phyloP scores from a whole-genome alignment of 2,888 invertebrate species.

The Mythimna impura region DNA sequence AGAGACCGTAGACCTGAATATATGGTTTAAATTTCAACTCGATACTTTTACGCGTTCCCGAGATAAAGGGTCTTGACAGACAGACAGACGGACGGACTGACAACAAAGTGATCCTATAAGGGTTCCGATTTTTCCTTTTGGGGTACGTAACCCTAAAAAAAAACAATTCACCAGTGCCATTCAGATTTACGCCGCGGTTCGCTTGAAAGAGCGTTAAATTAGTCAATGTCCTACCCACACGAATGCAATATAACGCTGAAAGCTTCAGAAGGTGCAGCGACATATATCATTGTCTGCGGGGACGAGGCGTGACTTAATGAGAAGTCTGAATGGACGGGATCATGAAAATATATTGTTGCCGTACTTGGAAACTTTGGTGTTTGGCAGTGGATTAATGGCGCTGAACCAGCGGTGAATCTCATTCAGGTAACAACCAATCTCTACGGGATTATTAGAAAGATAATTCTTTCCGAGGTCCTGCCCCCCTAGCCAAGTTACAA shows the following conservation, averaged over 20 bases:
- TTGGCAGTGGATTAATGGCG: neutral
- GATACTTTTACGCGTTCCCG: too few species aligned
- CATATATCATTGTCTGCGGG: slow-evolving; percentile 54
- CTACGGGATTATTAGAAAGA: too few species aligned
- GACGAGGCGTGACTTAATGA: slow-evolving; percentile 56
- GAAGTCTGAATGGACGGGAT: slow-evolving; percentile 7
- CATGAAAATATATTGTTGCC: neutral
- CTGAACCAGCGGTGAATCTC: too few species aligned
- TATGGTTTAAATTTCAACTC: too few species aligned
- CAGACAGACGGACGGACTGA: too few species aligned
- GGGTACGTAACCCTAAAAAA: neutral
- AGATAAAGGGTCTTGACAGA: too few species aligned
- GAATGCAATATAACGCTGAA: slow-evolving; percentile 52
- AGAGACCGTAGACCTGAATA: too few species aligned
- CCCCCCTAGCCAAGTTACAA: too few species aligned
- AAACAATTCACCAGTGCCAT: slow-evolving; percentile 2
- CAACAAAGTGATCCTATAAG: too few species aligned
- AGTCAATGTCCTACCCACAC: slow-evolving; percentile 41
- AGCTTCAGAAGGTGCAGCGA: slow-evolving; percentile 51
- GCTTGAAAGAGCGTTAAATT: slow-evolving; percentile 33
- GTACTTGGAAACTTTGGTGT: neutral
- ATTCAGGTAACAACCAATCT: neutral
- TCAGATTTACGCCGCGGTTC: slow-evolving; percentile 23
- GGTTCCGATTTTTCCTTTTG: too few species aligned
- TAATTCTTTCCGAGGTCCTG: too few species aligned